Percentiles rank a stretch among this genome's conserved stretches.
phyloP scores from a whole-genome alignment of 2,113 vertebrate genomes.

The Sterna hirundo region DNA sequence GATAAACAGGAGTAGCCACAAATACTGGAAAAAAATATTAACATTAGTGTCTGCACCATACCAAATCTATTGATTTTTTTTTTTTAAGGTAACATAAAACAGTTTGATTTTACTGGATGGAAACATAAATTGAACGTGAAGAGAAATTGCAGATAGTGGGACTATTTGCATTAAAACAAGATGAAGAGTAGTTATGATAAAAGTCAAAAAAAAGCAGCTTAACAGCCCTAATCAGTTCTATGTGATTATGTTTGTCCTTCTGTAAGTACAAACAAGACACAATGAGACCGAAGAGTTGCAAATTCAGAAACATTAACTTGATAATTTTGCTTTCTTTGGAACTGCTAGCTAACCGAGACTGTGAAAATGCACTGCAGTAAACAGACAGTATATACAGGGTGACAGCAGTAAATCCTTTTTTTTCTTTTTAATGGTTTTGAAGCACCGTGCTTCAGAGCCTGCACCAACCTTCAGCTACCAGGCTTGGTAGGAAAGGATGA shows the following conservation, averaged over 20 bases:
- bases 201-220: neutral
- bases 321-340: neutral
- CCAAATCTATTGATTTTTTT: neutral
- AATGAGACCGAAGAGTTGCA: neutral
- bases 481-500: neutral
- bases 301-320: neutral
- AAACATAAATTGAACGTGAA: neutral
- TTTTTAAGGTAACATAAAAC: conserved; percentile 4
- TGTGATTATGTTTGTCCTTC: neutral
- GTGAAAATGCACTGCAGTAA: neutral
- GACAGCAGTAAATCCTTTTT: neutral
- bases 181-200: neutral
- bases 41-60: neutral
- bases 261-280: neutral
- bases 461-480: neutral
- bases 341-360: neutral
- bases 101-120: neutral
- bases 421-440: neutral
- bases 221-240: neutral
- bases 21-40: neutral
- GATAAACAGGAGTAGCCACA: neutral
- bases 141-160: neutral
- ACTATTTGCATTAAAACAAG: neutral
- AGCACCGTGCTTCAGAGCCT: neutral
- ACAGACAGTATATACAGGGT: neutral